These are phyloP conservation scores for Sitophilus oryzae DNA, from an alignment of 1,140 invertebrate genomes.

Conservation along the genomic window DNA sequence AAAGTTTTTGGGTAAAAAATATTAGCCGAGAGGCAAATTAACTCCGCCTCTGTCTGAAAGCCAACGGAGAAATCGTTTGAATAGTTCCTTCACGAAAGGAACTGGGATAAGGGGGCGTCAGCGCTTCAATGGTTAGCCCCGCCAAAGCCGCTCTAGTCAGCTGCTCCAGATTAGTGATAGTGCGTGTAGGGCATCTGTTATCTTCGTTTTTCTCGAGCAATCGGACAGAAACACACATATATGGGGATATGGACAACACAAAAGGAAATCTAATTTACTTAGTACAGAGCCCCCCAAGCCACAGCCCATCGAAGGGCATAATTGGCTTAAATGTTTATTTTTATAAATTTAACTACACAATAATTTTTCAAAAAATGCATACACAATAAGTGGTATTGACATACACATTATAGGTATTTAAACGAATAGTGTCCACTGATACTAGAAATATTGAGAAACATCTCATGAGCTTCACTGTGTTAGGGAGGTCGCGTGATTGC, in stretches of 20 bases:
- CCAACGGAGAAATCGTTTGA: background rate
- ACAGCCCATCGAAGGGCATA: constrained; percentile 3
- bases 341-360: too few species aligned
- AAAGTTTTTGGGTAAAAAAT: background rate
- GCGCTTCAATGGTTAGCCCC: constrained; percentile 33
- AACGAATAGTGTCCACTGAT: too few species aligned
- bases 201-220: background rate
- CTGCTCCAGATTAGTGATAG: constrained; percentile 1
- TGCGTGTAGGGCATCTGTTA: background rate
- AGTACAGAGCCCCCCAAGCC: background rate
- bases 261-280: too few species aligned
- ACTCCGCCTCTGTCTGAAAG: background rate
- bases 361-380: too few species aligned
- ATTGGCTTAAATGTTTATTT: too few species aligned
- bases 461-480: too few species aligned
- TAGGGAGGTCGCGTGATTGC: constrained; percentile 4
- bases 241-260: background rate
- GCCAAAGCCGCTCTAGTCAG: constrained; percentile 28
- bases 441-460: too few species aligned
- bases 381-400: too few species aligned
- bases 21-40: background rate
- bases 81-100: constrained; percentile 7
- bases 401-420: too few species aligned
- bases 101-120: constrained; percentile 36
- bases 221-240: background rate